These are phyloP conservation scores for Peromyscus aztecus DNA, from an alignment of 2,797 vertebrate genomes.

Conservation along the genomic window DNA sequence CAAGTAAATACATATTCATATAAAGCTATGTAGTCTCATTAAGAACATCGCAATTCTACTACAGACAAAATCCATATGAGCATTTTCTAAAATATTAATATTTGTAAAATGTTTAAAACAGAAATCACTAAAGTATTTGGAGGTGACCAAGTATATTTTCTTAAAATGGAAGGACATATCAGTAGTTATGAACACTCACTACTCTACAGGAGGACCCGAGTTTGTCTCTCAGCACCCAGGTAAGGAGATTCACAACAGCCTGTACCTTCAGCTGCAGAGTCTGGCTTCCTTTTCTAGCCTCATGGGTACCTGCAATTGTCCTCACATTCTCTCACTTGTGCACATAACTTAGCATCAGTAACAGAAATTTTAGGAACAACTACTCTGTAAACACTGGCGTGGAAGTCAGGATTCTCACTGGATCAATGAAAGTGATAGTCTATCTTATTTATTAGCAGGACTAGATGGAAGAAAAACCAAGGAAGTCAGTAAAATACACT, in stretches of 20 bases:
- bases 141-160: neutral
- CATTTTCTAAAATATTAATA: neutral
- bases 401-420: neutral
- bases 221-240: no score
- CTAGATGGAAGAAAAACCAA: neutral
- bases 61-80: neutral
- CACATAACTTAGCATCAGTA: neutral
- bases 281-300: neutral
- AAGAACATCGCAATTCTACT: neutral
- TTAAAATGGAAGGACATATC: neutral
- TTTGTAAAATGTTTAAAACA: neutral
- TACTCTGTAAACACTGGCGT: neutral
- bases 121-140: neutral
- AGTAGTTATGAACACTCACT: no score
- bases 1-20: neutral
- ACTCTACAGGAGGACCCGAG: neutral
- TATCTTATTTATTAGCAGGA: neutral
- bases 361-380: neutral
- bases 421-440: neutral
- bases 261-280: neutral
- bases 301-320: neutral
- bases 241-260: no score
- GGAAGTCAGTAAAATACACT: neutral
- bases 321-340: no score
- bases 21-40: neutral